Evolutionary conservation across 2,797 vertebrate genomes (phyloP), one percentile per base, ranked within the genome.

Genomic region (Etheostoma perlongum): DNA sequence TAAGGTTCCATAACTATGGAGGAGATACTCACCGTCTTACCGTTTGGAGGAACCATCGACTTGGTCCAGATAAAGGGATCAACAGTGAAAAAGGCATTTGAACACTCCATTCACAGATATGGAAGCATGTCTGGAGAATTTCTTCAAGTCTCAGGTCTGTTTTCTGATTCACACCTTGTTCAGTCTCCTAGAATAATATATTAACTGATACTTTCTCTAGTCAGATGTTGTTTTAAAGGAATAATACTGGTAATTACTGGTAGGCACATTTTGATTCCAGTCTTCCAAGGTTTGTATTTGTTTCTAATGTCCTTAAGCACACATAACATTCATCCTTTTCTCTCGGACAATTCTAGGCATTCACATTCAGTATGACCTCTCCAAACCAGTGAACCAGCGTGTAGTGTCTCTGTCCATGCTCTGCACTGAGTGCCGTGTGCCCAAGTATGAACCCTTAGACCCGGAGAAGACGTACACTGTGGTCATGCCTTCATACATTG

Each of bases 31-130:
- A 81, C 94, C 0, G 96, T 97, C 58, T 44, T 98, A 85, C 97
- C 97, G 0, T 98, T 98, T 57, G 97, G 96, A 82, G 93, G 92
- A 47, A 98, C 97, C 3, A 95, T 94, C 78, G 97, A 99, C 91
- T 68, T 96, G 85, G 92, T 97, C 7, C 89, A 92, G 21, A 54
- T 98, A 46, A 97, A 95, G 66, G 97, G 97, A 21, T 97, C 96
- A 10, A 96, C 96, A 0, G 77, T 99, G 78, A 95, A 92, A 85
- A 92, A 94, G 74, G 96, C 94, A 33, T 97, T 99, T 72, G 97
- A 98, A 78, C 96, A 97, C 81, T 95, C 96, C 0, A 93, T 99
- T 60, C 86, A 8, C 72, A 94, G 96, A 81, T 91, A 98, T 0
- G 97, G 97, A 55, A 40, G 4, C 47, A 94, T 78, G 87, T 94